Evolutionary conservation across 1,140 invertebrate genomes (phyloP), one percentile per base, ranked within the genome.

Genomic region (Brachionus calyciflorus): DNA sequence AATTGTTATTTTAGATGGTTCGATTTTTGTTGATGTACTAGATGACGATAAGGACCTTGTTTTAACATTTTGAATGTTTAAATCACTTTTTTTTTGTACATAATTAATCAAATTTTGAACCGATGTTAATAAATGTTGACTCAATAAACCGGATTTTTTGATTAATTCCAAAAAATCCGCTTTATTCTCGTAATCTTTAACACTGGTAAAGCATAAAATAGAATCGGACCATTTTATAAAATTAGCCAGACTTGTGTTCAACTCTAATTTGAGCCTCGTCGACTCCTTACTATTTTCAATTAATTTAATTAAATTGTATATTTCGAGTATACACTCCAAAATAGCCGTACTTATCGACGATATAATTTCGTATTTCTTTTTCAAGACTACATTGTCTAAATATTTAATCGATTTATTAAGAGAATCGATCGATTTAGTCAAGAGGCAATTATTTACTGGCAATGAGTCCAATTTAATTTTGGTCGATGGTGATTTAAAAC

Each of bases 151-250:
- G 10, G 30, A 73, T 5, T 26, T 49, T 2, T 4, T 37, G 44
- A 10, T 73, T 1, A 73, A 37, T 46, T 21, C 30, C 7, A 9
- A 10, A n/a, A 65, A 44, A 12, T 65, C 60, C 37, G 37, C 19
- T 6, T 17, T 24, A 3, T 3, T 44, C 9, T 65, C 60, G 40
- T 26, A 37, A 33, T 40, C 55, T 37, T 60, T 60, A 14, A 9
- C 19, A 33, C 46, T n/a, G 6, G 19, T 0, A 53, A 6, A 49
- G 33, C 19, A 51, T 28, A 73, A 21, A 30, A 73, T 14, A 12
- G 69, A 73, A 46, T 73, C 69, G 30, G 69, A 49, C 69, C 69
- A 73, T 28, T 55, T 49, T 28, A 73, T 73, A 24, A 73, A 55
- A n/a, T 73, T 55, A 6, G 69, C 69, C 69, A 73, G 30, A n/a